Conservation (phyloP, 1,140 invertebrate genomes). For the Heliconius congener region DNA sequence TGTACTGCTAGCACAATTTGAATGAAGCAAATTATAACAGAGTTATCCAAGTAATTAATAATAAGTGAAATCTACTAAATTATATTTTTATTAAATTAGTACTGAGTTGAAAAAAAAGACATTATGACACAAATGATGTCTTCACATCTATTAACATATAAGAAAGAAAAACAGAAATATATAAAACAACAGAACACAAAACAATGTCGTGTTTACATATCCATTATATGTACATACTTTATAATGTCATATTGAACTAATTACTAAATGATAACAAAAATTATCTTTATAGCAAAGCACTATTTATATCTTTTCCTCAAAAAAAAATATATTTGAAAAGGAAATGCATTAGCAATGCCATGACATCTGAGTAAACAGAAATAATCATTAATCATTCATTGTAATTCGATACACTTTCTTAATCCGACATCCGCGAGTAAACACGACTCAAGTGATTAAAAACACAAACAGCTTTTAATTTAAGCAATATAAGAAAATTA, state of each 20-base stretch:
- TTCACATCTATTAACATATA: too few relatives aligned
- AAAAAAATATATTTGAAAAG: constrained; percentile 36
- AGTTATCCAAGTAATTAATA: not conserved
- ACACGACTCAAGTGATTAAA: constrained; percentile 44
- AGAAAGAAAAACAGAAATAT: too few relatives aligned
- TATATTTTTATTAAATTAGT: too few relatives aligned
- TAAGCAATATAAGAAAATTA: not conserved
- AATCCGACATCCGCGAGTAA: constrained; percentile 44
- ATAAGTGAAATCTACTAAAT: not conserved
- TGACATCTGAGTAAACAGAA: constrained; percentile 36
- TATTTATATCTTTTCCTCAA: not conserved
- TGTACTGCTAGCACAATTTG: not conserved
- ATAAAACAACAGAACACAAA: too few relatives aligned
- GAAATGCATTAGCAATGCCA: constrained; percentile 45
- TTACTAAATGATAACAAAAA: not conserved
- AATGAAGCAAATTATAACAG: not conserved
- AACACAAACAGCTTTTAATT: constrained; percentile 46
- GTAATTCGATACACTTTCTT: constrained; percentile 61
- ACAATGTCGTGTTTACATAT: too few relatives aligned
- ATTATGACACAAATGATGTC: too few relatives aligned
- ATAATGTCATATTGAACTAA: too few relatives aligned
- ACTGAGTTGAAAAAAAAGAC: too few relatives aligned
- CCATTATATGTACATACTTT: too few relatives aligned
- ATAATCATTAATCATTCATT: constrained; percentile 62
- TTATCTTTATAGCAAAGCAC: not conserved